Evolutionary conservation across 2,113 vertebrate species (phyloP).

Genomic region (Ondatra zibethicus): DNA sequence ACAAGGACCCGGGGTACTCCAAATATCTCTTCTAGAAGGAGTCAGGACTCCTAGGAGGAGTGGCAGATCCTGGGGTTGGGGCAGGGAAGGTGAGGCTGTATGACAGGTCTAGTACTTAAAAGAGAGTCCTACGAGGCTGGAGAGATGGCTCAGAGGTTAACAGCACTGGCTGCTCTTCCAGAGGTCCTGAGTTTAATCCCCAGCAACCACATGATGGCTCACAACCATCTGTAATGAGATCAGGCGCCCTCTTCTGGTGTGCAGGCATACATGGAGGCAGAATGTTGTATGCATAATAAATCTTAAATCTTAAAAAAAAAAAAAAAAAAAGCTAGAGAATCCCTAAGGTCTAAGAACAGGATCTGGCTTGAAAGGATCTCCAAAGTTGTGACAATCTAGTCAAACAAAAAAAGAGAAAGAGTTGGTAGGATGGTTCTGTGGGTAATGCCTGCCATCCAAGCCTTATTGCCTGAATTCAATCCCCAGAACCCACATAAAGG

Average conservation of each 20-base stretch:
- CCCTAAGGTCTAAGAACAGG: not conserved
- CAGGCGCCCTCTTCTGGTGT: too few species aligned
- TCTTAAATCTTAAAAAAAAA: too few species aligned
- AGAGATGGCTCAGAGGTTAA: too few species aligned
- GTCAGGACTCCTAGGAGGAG: slow-evolving; percentile 1
- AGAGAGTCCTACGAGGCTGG: too few species aligned
- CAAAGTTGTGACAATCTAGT: not conserved
- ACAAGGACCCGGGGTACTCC: not conserved
- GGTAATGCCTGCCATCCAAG: not conserved
- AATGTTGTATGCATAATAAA: too few species aligned
- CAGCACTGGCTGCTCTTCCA: too few species aligned
- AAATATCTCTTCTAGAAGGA: slow-evolving; percentile 33
- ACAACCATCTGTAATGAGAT: too few species aligned
- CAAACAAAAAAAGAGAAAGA: not conserved
- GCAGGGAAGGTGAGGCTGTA: not conserved
- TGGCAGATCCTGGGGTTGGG: not conserved
- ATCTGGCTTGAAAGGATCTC: not conserved
- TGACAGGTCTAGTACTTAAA: not conserved
- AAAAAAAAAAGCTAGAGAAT: not conserved
- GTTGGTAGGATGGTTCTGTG: not conserved
- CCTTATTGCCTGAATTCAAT: not conserved
- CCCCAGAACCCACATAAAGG: not conserved
- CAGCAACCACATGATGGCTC: too few species aligned
- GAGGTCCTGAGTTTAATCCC: too few species aligned
- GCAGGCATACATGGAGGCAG: too few species aligned